These are phyloP conservation scores for Musca vetustissima DNA, from an alignment of 1,140 invertebrate species.

Conservation along the genomic window DNA sequence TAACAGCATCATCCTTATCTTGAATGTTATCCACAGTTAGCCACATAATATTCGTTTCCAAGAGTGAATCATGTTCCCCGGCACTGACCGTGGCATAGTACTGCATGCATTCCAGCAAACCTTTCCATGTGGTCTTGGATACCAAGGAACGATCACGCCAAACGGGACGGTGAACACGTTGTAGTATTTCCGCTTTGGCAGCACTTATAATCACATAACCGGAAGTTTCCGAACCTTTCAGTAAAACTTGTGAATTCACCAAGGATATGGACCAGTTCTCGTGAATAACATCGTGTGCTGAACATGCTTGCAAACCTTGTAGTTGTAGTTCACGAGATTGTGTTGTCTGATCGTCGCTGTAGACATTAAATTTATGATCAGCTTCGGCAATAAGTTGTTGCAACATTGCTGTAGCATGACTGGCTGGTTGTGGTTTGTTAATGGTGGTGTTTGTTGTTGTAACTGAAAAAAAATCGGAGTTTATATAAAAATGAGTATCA, in stretches of 20 bases:
- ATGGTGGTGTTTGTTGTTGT: constrained; percentile 40
- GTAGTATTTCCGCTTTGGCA: constrained; percentile 91
- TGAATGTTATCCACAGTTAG: constrained; percentile 89
- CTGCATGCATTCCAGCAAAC: constrained; percentile 95
- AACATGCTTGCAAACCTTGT: constrained; percentile 83
- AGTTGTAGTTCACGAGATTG: constrained; percentile 75
- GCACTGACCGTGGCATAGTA: constrained; percentile 96
- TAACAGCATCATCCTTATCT: constrained; percentile 80
- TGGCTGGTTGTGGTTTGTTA: constrained; percentile 60
- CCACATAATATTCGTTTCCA: constrained; percentile 92
- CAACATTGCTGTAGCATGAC: constrained; percentile 78
- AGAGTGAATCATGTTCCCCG: constrained; percentile 72
- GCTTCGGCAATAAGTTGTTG: constrained; percentile 92
- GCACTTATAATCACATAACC: constrained; percentile 97
- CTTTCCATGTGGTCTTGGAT: constrained; percentile 94
- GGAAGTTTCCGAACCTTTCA: constrained; percentile 93
- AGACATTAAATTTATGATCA: constrained; percentile 91
- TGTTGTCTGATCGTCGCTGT: constrained; percentile 83
- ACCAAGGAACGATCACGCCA: constrained; percentile 88
- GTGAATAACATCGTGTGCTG: constrained; percentile 82
- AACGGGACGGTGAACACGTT: constrained; percentile 86
- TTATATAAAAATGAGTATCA: not conserved
- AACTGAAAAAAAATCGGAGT: constrained; percentile 35
- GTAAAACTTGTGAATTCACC: constrained; percentile 93
- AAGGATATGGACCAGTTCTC: constrained; percentile 89